Conservation (phyloP, 2,888 invertebrate species). For the Pseudoips prasinana region DNA sequence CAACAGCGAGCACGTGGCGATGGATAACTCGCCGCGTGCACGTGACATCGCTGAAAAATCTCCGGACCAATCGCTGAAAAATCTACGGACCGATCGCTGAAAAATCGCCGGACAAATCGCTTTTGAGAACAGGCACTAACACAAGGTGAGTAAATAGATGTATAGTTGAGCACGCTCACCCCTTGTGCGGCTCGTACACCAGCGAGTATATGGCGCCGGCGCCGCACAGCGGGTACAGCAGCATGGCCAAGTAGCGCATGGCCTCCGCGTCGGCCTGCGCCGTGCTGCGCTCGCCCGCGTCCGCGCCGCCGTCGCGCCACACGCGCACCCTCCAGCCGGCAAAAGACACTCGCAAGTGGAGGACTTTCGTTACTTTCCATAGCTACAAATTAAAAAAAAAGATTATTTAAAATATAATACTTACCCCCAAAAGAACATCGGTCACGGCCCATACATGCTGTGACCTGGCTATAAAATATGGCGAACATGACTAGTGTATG, state of each 20-base stretch:
- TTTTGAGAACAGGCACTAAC: too few relatives aligned
- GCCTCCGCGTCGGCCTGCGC: constrained; percentile 94
- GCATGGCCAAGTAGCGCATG: constrained; percentile 94
- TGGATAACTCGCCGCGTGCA: too few relatives aligned
- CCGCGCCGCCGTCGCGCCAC: constrained; percentile 72
- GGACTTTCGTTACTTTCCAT: constrained; percentile 97
- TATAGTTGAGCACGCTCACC: constrained; percentile 84
- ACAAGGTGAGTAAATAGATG: too few relatives aligned
- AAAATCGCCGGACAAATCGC: too few relatives aligned
- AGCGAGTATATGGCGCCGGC: constrained; percentile 96
- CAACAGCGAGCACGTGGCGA: too few relatives aligned
- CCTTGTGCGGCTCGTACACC: constrained; percentile 96
- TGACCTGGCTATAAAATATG: too few relatives aligned
- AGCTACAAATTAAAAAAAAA: constrained; percentile 75
- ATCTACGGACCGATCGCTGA: too few relatives aligned
- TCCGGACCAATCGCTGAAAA: too few relatives aligned
- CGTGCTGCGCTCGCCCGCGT: constrained; percentile 87
- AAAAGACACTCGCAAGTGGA: constrained; percentile 85
- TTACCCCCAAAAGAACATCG: not conserved
- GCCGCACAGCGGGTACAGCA: constrained; percentile 94
- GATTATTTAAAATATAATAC: not conserved
- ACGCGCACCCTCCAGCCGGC: constrained; percentile 52
- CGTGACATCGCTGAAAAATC: too few relatives aligned
- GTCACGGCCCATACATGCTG: too few relatives aligned
- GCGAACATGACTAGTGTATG: too few relatives aligned